phyloP scores from a whole-genome alignment of 2,888 invertebrate genomes.

The Drosophila silvestris region DNA sequence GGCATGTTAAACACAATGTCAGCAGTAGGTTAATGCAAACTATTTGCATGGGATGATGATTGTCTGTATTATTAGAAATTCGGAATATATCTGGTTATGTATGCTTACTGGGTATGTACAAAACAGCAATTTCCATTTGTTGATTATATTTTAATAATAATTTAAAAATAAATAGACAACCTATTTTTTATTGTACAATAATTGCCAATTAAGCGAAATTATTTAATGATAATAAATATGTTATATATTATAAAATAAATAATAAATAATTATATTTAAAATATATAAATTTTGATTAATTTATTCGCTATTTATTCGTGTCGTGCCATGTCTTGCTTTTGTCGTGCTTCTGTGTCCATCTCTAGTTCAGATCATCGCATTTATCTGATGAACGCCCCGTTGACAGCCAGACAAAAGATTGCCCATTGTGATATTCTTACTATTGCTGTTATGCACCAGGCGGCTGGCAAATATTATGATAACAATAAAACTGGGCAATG shows the following conservation, averaged over 20 bases:
- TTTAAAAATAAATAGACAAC: neutral
- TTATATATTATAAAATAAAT: neutral
- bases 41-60: neutral
- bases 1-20: conserved; percentile 41
- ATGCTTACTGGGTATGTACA: neutral
- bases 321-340: neutral
- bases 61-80: neutral
- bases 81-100: too few species aligned
- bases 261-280: neutral
- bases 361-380: neutral
- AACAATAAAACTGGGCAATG: conserved; percentile 33
- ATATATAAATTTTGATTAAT: neutral
- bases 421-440: conserved; percentile 13
- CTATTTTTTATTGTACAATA: neutral
- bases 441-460: conserved; percentile 8
- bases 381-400: conserved; percentile 37
- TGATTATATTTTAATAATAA: neutral
- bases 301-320: neutral
- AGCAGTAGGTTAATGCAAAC: neutral
- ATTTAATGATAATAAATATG: neutral
- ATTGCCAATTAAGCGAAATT: neutral
- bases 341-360: neutral
- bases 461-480: conserved; percentile 32
- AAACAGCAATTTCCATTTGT: neutral
- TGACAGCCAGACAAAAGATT: conserved; percentile 18